Evolutionary conservation across 2,888 invertebrate genomes (phyloP), one percentile per base, ranked within the genome.

Genomic region (Calameuta idolon): DNA sequence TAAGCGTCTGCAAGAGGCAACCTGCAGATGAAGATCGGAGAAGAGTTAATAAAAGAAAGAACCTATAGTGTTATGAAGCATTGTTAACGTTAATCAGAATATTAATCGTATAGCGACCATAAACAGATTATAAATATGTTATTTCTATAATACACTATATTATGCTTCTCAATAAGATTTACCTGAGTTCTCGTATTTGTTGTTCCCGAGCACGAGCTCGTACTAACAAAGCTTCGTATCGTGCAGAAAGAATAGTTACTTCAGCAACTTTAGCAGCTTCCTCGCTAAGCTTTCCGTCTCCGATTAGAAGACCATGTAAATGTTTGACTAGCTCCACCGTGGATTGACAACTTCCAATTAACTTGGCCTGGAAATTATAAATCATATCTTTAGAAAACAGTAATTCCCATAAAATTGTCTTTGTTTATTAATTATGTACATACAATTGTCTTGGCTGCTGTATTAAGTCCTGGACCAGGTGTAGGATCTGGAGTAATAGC

Each of bases 261-360:
- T 95, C 93, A 82, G 94, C 93, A 73, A 94, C 92, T 91, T 94
- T 93, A 0, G 96, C 95, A 85, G 95, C 94, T 75, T 94, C 94
- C 81, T 94, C 93, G 1, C 93, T 94, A 33, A 95, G 94, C 78
- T 94, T 94, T 89, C 94, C 96, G 90, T 97, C 97, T 69, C 95
- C 95, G 4, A 96, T 91, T 4, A 98, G 92, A 31, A 97, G 90
- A 80, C 94, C 94, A 79, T 96, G 96, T 73, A 98, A 93, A 92
- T 97, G 97, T 88, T 95, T 95, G 34, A 97, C 94, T 77, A 97
- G 91, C 91, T 98, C 98, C 73, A 97, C 92, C 11, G 95, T 95
- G 11, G 97, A 96, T 86, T 96, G 95, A 82, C 97, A 96, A 84
- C 95, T 95, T 75, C 96, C 95, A 73, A 97, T 94, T 76, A 95